phyloP scores from a whole-genome alignment of 2,888 invertebrate genomes.

The Camponotus fellah region DNA sequence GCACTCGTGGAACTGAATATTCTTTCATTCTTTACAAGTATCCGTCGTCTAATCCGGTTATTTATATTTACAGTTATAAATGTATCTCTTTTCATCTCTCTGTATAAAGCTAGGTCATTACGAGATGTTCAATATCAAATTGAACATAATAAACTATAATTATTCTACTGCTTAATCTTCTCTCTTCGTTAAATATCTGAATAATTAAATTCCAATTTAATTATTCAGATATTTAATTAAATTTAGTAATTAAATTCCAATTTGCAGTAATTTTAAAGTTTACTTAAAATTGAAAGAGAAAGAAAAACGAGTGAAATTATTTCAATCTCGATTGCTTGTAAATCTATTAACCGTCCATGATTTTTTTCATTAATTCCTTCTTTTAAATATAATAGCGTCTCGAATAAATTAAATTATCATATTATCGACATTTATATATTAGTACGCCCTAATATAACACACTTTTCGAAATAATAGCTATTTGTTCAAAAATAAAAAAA shows the following conservation, averaged over 20 bases:
- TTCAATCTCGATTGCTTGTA: not conserved
- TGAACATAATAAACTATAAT: not conserved
- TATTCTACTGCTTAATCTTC: not conserved
- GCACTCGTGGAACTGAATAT: constrained; percentile 12
- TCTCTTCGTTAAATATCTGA: not conserved
- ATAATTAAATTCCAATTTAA: not conserved
- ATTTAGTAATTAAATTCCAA: not conserved
- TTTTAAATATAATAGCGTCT: no score
- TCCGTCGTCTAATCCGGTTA: not conserved
- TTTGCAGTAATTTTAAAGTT: not conserved
- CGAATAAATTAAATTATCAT: not conserved
- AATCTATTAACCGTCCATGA: not conserved
- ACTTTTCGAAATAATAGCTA: constrained; percentile 21
- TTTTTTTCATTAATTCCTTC: not conserved
- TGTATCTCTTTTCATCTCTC: not conserved
- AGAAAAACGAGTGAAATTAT: not conserved
- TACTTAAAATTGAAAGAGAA: not conserved
- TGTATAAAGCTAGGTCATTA: not conserved
- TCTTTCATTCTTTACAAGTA: not conserved
- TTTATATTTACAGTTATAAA: constrained; percentile 4
- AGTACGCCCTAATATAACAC: not conserved
- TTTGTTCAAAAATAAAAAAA: not conserved
- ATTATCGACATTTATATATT: constrained; percentile 25
- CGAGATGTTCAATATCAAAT: not conserved
- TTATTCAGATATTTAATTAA: no score